These are phyloP conservation scores for Ameiurus melas DNA, from an alignment of 2,113 vertebrate genomes.

Conservation along the genomic window DNA sequence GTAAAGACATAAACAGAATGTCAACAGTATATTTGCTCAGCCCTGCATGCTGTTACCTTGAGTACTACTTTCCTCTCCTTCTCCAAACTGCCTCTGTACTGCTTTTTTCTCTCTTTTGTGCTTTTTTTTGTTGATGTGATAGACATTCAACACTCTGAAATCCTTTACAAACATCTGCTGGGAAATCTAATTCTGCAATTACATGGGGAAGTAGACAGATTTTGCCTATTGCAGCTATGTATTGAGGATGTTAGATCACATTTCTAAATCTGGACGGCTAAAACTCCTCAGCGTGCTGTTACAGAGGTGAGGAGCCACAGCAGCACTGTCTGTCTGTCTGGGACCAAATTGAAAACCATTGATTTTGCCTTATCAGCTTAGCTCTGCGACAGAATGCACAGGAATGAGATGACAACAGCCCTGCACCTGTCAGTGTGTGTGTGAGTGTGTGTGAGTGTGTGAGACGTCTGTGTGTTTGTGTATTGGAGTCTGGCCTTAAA, in stretches of 20 bases:
- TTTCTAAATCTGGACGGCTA: slow-evolving; percentile 36
- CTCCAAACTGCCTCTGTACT: not conserved
- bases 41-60: not conserved
- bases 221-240: not conserved
- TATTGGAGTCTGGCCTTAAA: slow-evolving; percentile 23
- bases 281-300: slow-evolving; percentile 3
- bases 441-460: not conserved
- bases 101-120: not conserved
- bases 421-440: slow-evolving; percentile 10
- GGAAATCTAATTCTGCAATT: slow-evolving; percentile 23
- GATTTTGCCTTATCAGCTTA: slow-evolving; percentile 35
- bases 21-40: not conserved
- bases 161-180: slow-evolving; percentile 23
- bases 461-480: not conserved
- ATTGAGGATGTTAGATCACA: slow-evolving; percentile 29
- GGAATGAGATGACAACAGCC: not conserved
- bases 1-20: not conserved
- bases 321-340: slow-evolving; percentile 22
- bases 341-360: slow-evolving; percentile 34
- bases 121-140: not conserved
- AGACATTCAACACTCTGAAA: not conserved
- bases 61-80: not conserved
- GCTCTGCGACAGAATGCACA: slow-evolving; percentile 17
- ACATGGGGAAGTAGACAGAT: not conserved
- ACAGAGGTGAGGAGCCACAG: slow-evolving; percentile 2